Evolutionary conservation across 2,797 vertebrate genomes (phyloP).

Genomic region (Acipenser oxyrinchus): DNA sequence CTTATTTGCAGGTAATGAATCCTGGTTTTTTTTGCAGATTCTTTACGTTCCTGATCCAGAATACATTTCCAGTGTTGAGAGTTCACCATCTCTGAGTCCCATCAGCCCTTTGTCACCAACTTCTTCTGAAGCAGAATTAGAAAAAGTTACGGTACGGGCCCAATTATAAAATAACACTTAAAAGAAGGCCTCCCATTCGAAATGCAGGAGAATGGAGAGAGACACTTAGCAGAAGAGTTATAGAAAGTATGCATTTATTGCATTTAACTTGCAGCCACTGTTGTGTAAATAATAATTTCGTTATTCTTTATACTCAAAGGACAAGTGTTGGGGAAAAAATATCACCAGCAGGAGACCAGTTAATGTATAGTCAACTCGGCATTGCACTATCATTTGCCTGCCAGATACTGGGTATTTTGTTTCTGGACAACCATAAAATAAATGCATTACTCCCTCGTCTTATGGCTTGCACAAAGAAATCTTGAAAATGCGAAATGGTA

Average conservation of each 20-base stretch:
- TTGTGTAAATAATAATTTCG: too few species aligned
- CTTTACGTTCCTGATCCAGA: constrained; percentile 96
- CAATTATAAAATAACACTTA: constrained; percentile 1
- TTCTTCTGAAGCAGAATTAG: constrained; percentile 89
- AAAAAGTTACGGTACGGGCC: constrained; percentile 75
- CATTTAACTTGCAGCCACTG: too few species aligned
- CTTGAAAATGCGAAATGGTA: too few species aligned
- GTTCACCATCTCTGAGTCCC: constrained; percentile 93
- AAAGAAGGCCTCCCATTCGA: too few species aligned
- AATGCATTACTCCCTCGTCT: too few species aligned
- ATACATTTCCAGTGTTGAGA: constrained; percentile 91
- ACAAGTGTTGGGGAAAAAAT: background rate
- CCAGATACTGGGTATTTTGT: background rate
- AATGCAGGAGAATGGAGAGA: too few species aligned
- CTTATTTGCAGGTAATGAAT: too few species aligned
- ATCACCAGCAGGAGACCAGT: background rate
- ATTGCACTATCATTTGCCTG: background rate
- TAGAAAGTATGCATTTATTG: too few species aligned
- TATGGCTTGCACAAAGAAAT: too few species aligned
- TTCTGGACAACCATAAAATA: background rate
- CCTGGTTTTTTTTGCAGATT: constrained; percentile 66
- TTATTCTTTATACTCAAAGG: background rate
- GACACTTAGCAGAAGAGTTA: too few species aligned
- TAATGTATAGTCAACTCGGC: background rate
- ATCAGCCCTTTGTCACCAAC: constrained; percentile 80